Conservation (phyloP, 2,797 vertebrate species). For the Lycodopsis pacificus region DNA sequence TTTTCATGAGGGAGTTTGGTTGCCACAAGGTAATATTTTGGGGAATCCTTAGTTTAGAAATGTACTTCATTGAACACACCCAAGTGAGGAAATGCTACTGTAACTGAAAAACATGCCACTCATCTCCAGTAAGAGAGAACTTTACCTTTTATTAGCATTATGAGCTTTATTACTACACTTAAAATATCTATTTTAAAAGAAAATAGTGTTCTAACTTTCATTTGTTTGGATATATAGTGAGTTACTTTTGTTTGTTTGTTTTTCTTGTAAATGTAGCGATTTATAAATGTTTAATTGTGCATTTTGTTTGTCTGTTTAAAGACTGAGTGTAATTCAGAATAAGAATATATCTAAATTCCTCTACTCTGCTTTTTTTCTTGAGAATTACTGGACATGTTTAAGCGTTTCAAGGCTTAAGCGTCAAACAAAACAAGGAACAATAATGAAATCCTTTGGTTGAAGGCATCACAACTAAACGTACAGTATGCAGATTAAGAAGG, state of each 20-base stretch:
- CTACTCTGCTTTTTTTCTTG: neutral
- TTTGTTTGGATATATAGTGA: neutral
- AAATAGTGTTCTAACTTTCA: neutral
- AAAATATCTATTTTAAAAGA: neutral
- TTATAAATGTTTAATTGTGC: neutral
- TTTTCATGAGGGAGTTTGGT: neutral
- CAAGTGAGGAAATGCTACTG: neutral
- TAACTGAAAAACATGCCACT: neutral
- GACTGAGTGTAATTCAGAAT: neutral
- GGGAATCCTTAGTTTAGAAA: neutral
- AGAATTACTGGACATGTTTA: neutral
- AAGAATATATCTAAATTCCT: neutral
- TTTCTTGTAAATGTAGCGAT: neutral
- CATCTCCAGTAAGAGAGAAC: neutral
- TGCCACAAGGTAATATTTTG: neutral
- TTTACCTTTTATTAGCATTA: neutral
- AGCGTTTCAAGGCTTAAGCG: neutral
- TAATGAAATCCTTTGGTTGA: neutral
- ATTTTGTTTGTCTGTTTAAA: neutral
- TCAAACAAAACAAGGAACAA: neutral
- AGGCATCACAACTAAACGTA: too few species aligned
- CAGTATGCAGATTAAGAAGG: neutral
- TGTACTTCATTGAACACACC: neutral
- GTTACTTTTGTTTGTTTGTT: neutral
- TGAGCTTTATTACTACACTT: neutral